phyloP scores from a whole-genome alignment of 2,113 vertebrate genomes.

The Poeciliopsis retropinna region DNA sequence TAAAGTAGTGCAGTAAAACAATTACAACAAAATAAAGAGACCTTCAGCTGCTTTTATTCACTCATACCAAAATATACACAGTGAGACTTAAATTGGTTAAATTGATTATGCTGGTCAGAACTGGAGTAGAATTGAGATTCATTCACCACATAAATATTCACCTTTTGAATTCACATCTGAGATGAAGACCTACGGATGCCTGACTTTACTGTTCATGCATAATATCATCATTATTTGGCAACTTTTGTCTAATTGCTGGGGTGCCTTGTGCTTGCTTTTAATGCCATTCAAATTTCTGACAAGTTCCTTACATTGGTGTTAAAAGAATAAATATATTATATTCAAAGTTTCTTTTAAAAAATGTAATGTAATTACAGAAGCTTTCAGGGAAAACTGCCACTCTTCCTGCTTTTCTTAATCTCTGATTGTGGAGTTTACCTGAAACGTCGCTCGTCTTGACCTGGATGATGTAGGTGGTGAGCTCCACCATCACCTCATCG shows the following conservation, averaged over 20 bases:
- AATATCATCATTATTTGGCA: not conserved
- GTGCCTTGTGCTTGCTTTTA: not conserved
- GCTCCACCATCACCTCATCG: slow-evolving; percentile 89
- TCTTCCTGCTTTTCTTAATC: not conserved
- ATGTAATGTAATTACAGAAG: not conserved
- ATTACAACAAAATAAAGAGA: not conserved
- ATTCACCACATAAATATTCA: not conserved
- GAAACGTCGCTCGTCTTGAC: slow-evolving; percentile 91
- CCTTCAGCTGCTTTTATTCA: not conserved
- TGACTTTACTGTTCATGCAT: not conserved
- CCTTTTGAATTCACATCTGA: not conserved
- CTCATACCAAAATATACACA: not conserved
- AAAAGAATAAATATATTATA: not conserved
- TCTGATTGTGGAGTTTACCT: slow-evolving; percentile 74
- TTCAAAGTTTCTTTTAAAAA: not conserved
- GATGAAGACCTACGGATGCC: not conserved
- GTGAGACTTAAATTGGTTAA: not conserved
- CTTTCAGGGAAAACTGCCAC: not conserved
- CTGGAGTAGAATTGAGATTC: not conserved
- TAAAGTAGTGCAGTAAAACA: not conserved
- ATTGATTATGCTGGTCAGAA: too few relatives aligned
- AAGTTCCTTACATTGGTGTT: not conserved
- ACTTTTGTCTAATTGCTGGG: not conserved
- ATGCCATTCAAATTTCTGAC: not conserved
- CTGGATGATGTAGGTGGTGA: slow-evolving; percentile 86